These are phyloP conservation scores for Uria lomvia DNA, from an alignment of 2,113 vertebrate genomes.

Conservation along the genomic window DNA sequence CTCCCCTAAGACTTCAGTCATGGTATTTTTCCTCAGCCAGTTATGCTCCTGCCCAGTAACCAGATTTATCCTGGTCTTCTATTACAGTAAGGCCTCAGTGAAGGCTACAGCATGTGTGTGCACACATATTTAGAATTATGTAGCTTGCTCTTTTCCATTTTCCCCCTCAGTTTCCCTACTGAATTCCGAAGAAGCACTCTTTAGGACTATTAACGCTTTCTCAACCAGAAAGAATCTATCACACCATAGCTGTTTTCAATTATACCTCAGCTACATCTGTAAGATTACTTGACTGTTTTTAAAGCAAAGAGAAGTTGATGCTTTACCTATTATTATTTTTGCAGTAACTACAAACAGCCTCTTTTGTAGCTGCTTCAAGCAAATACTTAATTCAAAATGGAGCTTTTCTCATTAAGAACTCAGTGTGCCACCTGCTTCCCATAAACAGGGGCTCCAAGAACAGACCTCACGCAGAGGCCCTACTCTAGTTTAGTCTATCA, in stretches of 20 bases:
- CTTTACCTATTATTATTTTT: neutral
- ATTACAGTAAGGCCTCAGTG: neutral
- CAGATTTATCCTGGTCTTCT: neutral
- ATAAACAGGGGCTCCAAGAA: rapidly evolving
- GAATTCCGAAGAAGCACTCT: neutral
- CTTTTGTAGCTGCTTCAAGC: neutral
- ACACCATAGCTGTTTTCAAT: neutral
- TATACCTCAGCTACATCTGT: neutral
- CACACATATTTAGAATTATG: neutral
- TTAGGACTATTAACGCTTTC: neutral
- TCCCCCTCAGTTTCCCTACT: neutral
- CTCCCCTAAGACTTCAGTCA: neutral
- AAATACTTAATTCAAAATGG: rapidly evolving
- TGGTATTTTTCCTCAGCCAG: neutral
- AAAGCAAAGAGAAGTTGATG: rapidly evolving
- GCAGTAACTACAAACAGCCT: rapidly evolving
- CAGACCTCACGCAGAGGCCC: rapidly evolving
- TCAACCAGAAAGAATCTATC: neutral
- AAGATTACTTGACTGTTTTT: neutral
- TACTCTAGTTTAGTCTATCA: rapidly evolving
- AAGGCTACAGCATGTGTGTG: neutral
- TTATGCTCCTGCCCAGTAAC: neutral
- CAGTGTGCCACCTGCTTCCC: rapidly evolving
- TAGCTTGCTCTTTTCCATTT: too few relatives aligned
- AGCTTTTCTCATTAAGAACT: neutral